Base-by-base conservation (phyloP, 30 jellyfish, hydroid and myxozoan genomes). In the Hydra vulgaris region DNA sequence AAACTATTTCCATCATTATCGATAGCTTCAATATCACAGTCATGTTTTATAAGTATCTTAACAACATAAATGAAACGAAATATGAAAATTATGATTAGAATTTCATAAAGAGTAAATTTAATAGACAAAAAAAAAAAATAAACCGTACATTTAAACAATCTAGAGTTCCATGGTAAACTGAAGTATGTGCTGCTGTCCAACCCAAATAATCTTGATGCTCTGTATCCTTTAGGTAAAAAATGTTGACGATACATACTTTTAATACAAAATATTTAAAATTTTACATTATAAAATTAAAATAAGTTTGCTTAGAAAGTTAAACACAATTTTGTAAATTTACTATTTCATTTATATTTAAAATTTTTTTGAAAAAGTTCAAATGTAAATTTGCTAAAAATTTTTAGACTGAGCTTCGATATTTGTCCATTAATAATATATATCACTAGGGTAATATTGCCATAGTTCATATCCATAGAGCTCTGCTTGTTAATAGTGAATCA, bases 111-210 rank as follows among this genome's bases (percentile, higher is more conserved):
- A 3, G 12, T 40, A 40, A 40, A 40, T 3, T 40, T 40, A n/a
- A n/a, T n/a, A n/a, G n/a, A 73, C 21, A 73, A 73, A 12, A 23
- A 73, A 21, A 5, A 23, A 73, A 18, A 73, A 40, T 12, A 40
- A 40, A 40, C 12, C 61, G 12, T 40, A 87, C 95, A 88, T 87
- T 89, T 23, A 87, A 69, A 53, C 95, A 87, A 53, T 90, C 95
- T 21, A 87, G 88, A 22, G 91, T 87, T 23, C 95, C 95, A 40
- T 87, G 95, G 72, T 77, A 81, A 61, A 90, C 82, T 7, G 95
- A 87, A 18, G 92, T 90, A 76, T 87, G 95, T 26, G 80, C 25
- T 19, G 95, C 95, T 0, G 90, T 71, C 95, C 95, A 87, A 0
- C 95, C 95, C 80, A 81, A 25, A 72, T 74, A 73, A 67, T 87